Evolutionary conservation across 53 echinoderm and acorn worm genomes (phyloP), one percentile per base, ranked within the genome.

Genomic region (Arbacia lixula): DNA sequence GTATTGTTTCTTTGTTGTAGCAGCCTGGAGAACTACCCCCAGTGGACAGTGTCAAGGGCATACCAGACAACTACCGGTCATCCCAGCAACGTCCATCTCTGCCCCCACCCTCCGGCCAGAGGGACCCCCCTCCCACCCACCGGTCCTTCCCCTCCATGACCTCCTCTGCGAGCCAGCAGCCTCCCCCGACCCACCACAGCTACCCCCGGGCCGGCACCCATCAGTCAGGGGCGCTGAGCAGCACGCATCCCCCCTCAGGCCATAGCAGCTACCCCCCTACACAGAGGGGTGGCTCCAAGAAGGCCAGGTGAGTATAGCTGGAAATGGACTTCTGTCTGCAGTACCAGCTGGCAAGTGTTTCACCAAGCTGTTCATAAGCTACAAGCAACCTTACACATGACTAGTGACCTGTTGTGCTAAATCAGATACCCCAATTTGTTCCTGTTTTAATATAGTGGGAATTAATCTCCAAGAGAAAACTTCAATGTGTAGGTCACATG

Each of bases 21-120:
- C 64, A 84, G 32, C 54, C 82, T 34, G 93, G 93, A 12, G 89
- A 92, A 64, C 83, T 98, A 36, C 98, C 98, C 36, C 98, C 98
- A 32, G 94, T 98, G 14, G 98, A 98, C 91, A 92, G 84, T 41
- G 86, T 92, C 21, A 92, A 92, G 72, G 98, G 98, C 27, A 86
- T 98, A 28, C 98, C 98, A 3, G 94, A 98, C 24, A 91, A 87
- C 52, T 98, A 90, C 80, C 88, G 93, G 0, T 68, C 71, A 34
- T 55, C 89, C 10, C 83, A 87, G 64, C 85, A 78, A 16, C 75
- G 39, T n/a, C 85, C 41, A 61, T 56, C 65, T 56, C 52, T 28
- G 31, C 30, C 60, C 58, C 76, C 76, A 6, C 68, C 20, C 6
- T 69, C 79, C 0, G 30, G 78, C 43, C 57, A 72, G 51, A 41